Evolutionary conservation across 1,140 invertebrate species (phyloP), one percentile per base, ranked within the genome.

Genomic region (Drosophila kanapiae): DNA sequence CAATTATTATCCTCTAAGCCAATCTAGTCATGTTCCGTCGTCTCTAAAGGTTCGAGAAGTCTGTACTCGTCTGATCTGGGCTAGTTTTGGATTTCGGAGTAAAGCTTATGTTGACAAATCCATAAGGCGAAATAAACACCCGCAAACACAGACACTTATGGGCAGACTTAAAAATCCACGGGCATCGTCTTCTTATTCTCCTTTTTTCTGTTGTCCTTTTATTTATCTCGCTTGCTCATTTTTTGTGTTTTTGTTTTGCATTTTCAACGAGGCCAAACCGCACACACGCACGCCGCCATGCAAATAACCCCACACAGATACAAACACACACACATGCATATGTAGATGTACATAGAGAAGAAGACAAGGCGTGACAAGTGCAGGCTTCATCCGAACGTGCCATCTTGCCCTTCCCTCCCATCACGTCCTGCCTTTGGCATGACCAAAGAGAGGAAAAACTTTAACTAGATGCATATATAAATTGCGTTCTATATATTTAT

Each of bases 401-500:
- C 75, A 67, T 69, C 75, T 65, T 54, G 65, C 45, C 57, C 48
- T 67, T 38, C 37, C 45, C n/a, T 11, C 48, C 10, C 63, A 6
- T 23, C 48, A 16, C 23, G 23, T 38, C 33, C 37, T 23, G 23
- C 38, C 11, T 10, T 4, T 6, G 37, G 9, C 49, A 47, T 9
- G 45, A 43, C 57, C 49, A 29, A 68, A 61, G 51, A 71, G 59
- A 35, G 67, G 74, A 78, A 64, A 47, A 69, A 63, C 74, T 78
- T 85, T 85, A 86, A 85, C 76, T 85, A 85, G 82, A 85, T 85
- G 82, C 82, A 85, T 67, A 82, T 76, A 85, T 80, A 86, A 87
- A 86, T 82, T 87, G 79, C 70, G 75, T 81, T 87, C 83, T 82
- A 86, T 82, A 86, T 86, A 86, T 86, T 86, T 86, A 87, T 86